These are phyloP conservation scores for Lysandra bellargus DNA, from an alignment of 2,888 invertebrate species.

Conservation along the genomic window DNA sequence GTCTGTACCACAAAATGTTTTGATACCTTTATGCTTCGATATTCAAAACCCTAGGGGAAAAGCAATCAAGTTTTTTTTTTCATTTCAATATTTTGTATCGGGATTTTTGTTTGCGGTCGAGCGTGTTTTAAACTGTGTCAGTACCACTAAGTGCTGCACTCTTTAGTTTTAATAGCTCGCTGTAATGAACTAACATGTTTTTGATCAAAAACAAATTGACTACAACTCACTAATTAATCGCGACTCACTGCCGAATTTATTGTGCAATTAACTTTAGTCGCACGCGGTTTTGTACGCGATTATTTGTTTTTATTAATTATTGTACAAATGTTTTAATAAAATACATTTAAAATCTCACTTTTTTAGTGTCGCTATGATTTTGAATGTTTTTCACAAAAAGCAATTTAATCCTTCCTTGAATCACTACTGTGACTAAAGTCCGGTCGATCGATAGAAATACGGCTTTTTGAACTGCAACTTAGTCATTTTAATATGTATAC, in stretches of 20 bases:
- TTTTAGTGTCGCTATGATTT: too few relatives aligned
- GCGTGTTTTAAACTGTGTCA: background rate
- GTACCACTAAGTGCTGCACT: background rate
- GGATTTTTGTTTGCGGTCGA: background rate
- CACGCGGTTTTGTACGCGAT: slow-evolving; percentile 7
- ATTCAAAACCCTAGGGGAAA: too few relatives aligned
- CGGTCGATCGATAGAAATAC: too few relatives aligned
- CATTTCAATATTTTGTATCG: background rate
- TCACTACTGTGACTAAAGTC: too few relatives aligned
- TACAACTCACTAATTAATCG: background rate
- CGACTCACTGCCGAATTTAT: slow-evolving; percentile 1
- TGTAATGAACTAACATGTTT: slow-evolving; percentile 17
- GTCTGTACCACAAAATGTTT: too few relatives aligned
- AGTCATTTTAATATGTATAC: too few relatives aligned
- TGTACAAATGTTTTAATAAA: background rate
- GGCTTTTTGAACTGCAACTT: too few relatives aligned
- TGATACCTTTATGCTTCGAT: too few relatives aligned
- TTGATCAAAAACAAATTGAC: slow-evolving; percentile 2
- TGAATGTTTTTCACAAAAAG: too few relatives aligned
- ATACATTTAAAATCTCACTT: background rate
- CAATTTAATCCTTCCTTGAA: too few relatives aligned
- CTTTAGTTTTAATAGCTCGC: slow-evolving; percentile 11
- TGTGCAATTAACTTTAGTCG: slow-evolving; percentile 12
- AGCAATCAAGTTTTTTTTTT: background rate
- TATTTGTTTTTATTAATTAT: background rate